Base-by-base conservation (phyloP, 2,113 vertebrate genomes). In the Brienomyrus brachyistius region DNA sequence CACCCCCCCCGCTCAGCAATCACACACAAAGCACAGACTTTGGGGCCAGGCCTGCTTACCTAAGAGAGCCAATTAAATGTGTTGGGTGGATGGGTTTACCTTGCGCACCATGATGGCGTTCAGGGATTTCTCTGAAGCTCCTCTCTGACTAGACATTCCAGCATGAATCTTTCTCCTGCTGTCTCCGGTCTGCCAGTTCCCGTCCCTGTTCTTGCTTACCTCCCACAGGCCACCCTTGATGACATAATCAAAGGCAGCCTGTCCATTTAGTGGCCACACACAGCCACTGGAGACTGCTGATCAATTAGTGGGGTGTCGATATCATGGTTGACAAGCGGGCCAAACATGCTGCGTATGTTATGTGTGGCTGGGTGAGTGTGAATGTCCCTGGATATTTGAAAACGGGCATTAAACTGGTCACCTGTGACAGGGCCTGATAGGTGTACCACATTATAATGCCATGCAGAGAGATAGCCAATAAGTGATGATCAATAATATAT, bases 161-260 rank as follows among this genome's bases (percentile, higher is more conserved):
- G 85, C 51, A 17, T 52, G 50, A 86, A 23, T 86, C 15, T 51
- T 86, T 51, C 85, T 48, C 23, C 83, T 27, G 35, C 40, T 7
- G 77, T 47, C 45, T 84, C 21, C 43, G 8, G 45, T 15, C 70
- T 15, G 31, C 35, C 70, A 40, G 31, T 40, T 17, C 74, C 31
- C 7, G 74, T 80, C 74, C 35, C 5, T 31, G 13, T 13, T 7
- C 27, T 48, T 35, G 50, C 50, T 86, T 51, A 7, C 85, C 82
- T 86, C 50, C 50, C 50, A 45, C 56, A 15, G 35, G 9, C 35
- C 52, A 40, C 31, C 35, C 23, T 66, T 62, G 54, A 66, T 88
- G 54, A 48, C 4, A 88, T 88, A 62, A 88, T 88, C 19, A 88
- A 66, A 62, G 56, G 35, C n/a, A 17, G 87, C 87, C 40, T 47